These are phyloP conservation scores for Anarhynchus alexandrinus DNA, from an alignment of 2,113 vertebrate species.

Conservation along the genomic window DNA sequence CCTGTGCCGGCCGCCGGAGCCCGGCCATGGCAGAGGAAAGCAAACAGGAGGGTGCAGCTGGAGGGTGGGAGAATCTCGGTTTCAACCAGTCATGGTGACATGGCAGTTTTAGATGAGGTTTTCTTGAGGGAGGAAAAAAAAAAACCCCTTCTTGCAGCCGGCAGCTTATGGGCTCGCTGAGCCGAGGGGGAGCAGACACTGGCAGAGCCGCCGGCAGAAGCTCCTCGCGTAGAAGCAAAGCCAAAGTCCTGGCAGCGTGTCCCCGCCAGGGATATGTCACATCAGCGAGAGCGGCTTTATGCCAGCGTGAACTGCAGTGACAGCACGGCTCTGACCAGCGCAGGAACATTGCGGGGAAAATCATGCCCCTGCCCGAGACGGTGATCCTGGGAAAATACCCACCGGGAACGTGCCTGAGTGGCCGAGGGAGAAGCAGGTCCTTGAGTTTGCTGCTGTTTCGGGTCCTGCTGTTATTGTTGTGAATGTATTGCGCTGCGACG, in stretches of 20 bases:
- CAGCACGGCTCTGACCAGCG: accelerated
- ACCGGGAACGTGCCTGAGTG: accelerated
- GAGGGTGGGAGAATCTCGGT: background rate
- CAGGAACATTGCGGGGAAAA: background rate
- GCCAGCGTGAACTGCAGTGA: background rate
- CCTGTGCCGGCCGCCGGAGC: accelerated
- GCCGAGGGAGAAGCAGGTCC: background rate
- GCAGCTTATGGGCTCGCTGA: background rate
- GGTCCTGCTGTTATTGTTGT: accelerated
- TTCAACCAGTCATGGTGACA: background rate
- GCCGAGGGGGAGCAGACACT: background rate
- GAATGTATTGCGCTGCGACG: accelerated
- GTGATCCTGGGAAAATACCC: background rate
- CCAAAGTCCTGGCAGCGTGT: background rate
- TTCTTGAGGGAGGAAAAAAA: background rate
- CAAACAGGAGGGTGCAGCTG: background rate
- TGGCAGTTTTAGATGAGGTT: background rate
- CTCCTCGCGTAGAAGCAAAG: background rate
- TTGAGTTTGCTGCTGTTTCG: background rate
- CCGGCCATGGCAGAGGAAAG: background rate
- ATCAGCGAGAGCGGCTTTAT: background rate
- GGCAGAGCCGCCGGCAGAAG: background rate
- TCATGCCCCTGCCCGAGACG: background rate
- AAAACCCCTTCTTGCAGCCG: background rate
- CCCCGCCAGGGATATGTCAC: accelerated